Percentiles rank a stretch among this genome's conserved stretches.
phyloP scores from a whole-genome alignment of 2,113 vertebrate genomes.

The Otocyon megalotis region DNA sequence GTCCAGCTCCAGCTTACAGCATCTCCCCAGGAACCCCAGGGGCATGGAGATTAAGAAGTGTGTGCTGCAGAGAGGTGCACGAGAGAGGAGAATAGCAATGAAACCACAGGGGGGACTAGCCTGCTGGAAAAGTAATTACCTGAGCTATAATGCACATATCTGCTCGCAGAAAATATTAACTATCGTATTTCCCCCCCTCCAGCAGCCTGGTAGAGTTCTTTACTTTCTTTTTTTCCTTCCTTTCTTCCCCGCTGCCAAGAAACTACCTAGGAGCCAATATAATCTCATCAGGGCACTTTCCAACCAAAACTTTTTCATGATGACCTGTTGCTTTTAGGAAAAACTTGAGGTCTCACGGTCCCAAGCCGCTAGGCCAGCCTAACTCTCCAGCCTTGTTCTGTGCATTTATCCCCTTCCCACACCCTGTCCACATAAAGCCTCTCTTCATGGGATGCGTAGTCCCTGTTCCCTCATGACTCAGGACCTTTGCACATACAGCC shows the following conservation, averaged over 20 bases:
- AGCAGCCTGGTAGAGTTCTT: background rate
- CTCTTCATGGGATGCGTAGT: too few relatives aligned
- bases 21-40: background rate
- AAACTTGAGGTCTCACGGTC: background rate
- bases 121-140: background rate
- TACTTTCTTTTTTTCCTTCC: background rate
- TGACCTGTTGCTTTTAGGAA: background rate
- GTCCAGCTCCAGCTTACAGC: background rate
- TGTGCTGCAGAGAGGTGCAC: background rate
- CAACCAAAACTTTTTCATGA: background rate
- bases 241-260: background rate
- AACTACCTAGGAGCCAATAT: background rate
- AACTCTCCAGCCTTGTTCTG: background rate
- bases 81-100: background rate
- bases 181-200: background rate
- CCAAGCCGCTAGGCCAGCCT: rapidly evolving
- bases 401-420: background rate
- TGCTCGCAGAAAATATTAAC: slow-evolving; percentile 34
- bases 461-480: background rate
- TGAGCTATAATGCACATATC: slow-evolving; percentile 10
- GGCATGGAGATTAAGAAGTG: background rate
- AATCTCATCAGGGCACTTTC: background rate
- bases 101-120: background rate
- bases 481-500: background rate
- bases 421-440: rapidly evolving